These are phyloP conservation scores for Turritopsis rubra DNA, from an alignment of 30 jellyfish, hydroid and myxozoan species.

Conservation along the genomic window DNA sequence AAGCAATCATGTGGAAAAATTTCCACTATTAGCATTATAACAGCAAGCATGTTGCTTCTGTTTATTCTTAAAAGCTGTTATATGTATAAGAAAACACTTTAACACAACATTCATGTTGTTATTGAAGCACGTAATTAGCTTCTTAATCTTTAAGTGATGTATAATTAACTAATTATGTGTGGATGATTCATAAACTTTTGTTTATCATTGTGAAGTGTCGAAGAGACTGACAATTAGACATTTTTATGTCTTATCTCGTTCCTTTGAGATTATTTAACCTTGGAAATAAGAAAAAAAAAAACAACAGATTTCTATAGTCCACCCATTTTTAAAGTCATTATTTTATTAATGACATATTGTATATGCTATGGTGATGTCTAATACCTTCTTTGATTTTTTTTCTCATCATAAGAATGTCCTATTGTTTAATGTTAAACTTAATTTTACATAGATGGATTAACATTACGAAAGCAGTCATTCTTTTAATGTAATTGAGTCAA, in stretches of 20 bases:
- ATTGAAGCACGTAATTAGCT: background rate
- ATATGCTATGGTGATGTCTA: background rate
- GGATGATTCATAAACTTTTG: background rate
- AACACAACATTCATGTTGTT: background rate
- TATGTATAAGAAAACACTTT: background rate
- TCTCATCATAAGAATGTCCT: background rate
- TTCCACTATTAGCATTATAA: no score
- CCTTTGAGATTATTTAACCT: background rate
- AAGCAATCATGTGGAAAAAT: no score
- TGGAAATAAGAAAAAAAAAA: background rate
- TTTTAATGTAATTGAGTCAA: background rate
- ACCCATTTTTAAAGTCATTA: background rate
- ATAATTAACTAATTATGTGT: background rate
- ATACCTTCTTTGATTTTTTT: background rate
- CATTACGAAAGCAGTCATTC: background rate
- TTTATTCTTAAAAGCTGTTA: background rate
- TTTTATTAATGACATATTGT: background rate
- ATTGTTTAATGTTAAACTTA: background rate
- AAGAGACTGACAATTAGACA: background rate
- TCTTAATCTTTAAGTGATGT: background rate
- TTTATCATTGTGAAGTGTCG: background rate
- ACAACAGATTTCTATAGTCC: background rate
- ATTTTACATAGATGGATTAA: background rate
- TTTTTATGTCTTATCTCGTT: background rate
- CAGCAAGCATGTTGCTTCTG: background rate